These are phyloP conservation scores for Holacanthus passer DNA, from an alignment of 2,113 vertebrate species.

Conservation along the genomic window DNA sequence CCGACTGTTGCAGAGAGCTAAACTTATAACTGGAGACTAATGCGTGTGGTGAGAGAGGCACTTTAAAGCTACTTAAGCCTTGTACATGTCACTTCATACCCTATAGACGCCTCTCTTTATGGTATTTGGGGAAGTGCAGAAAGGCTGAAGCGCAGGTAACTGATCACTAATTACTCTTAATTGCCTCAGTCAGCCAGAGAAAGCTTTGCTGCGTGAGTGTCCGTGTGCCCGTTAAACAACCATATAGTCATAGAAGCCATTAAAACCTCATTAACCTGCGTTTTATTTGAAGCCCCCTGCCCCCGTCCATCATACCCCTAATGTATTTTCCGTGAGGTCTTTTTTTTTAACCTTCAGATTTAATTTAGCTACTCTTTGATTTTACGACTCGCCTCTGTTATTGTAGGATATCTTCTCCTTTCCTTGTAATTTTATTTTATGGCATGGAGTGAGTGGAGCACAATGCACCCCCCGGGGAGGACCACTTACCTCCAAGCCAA, in stretches of 20 bases:
- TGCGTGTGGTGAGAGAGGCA: constrained; percentile 61
- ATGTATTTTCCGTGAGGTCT: constrained; percentile 80
- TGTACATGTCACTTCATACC: constrained; percentile 57
- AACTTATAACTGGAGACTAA: constrained; percentile 64
- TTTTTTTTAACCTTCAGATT: constrained; percentile 60
- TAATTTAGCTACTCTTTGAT: constrained; percentile 79
- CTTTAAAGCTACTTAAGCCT: constrained; percentile 68
- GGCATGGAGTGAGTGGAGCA: constrained; percentile 73
- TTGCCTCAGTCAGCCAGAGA: constrained; percentile 46
- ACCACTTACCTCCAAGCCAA: constrained; percentile 79
- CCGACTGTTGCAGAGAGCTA: constrained; percentile 51
- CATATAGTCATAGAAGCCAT: constrained; percentile 67
- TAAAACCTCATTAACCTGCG: constrained; percentile 78
- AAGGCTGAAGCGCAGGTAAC: constrained; percentile 59
- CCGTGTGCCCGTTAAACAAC: constrained; percentile 62
- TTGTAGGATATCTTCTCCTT: constrained; percentile 82
- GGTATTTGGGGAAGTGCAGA: constrained; percentile 43
- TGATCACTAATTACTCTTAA: constrained; percentile 71
- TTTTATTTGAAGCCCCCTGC: constrained; percentile 76
- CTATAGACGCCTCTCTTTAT: constrained; percentile 55
- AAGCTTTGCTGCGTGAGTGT: constrained; percentile 39
- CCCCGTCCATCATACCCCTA: constrained; percentile 70
- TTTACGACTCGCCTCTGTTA: constrained; percentile 80
- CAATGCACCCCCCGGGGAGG: constrained; percentile 77
- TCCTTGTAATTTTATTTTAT: constrained; percentile 84